These are phyloP conservation scores for Polydrusus tereticollis DNA, from an alignment of 2,888 invertebrate species.

Conservation along the genomic window DNA sequence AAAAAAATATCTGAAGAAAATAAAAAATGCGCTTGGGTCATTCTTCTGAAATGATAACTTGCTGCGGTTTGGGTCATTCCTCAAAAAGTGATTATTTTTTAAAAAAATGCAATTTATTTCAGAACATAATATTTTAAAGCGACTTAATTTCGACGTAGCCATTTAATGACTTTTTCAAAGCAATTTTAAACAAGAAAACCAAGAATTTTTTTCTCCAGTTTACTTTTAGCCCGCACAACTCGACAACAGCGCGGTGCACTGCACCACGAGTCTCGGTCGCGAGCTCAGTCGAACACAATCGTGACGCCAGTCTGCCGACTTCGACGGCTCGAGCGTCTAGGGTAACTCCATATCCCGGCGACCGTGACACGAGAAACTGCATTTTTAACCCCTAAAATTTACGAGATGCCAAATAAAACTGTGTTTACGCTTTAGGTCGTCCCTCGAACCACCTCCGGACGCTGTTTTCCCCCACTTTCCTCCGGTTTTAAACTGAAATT, in stretches of 20 bases:
- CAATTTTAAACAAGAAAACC: not conserved
- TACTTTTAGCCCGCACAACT: not conserved
- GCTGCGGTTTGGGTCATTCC: not conserved
- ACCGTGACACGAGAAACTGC: conserved; percentile 44
- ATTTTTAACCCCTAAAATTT: conserved; percentile 38
- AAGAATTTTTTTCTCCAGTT: not conserved
- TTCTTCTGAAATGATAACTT: not conserved
- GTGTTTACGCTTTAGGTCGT: conserved; percentile 14
- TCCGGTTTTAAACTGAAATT: conserved; percentile 12
- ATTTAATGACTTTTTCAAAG: not conserved
- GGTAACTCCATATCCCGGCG: conserved; percentile 17
- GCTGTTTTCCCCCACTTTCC: not conserved
- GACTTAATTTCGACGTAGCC: not conserved
- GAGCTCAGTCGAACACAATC: conserved; percentile 45
- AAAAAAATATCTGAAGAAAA: no score
- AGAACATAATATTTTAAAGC: not conserved
- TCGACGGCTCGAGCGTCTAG: conserved; percentile 38
- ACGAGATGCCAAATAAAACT: conserved; percentile 30
- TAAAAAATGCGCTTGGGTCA: not conserved
- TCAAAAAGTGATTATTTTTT: not conserved
- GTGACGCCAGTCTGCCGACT: conserved; percentile 42
- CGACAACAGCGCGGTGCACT: conserved; percentile 41
- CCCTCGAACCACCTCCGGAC: not conserved
- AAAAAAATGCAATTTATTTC: not conserved
- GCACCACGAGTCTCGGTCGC: conserved; percentile 46